These are phyloP conservation scores for Enteromius radiatus DNA, from an alignment of 2,797 vertebrate species.

Conservation along the genomic window DNA sequence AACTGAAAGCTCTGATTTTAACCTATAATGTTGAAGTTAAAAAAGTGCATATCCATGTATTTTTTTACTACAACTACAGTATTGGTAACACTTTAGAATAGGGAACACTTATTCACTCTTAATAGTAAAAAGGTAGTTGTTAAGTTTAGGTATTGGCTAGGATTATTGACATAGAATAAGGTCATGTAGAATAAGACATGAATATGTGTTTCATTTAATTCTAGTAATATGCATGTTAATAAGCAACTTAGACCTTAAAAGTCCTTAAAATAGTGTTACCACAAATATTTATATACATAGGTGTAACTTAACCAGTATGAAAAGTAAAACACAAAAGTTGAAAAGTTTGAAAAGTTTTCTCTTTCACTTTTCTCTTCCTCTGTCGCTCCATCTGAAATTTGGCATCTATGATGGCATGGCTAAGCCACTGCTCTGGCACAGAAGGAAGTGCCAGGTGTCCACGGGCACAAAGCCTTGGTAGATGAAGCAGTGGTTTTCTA, in stretches of 20 bases:
- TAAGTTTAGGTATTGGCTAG: too few relatives aligned
- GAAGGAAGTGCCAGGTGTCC: conserved; percentile 22
- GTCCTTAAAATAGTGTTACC: too few relatives aligned
- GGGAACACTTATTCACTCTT: too few relatives aligned
- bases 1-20: background rate
- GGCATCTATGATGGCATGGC: conserved; percentile 11
- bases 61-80: background rate
- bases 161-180: too few relatives aligned
- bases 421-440: conserved; percentile 18
- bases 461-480: conserved; percentile 22
- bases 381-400: background rate
- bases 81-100: background rate
- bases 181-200: too few relatives aligned
- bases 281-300: background rate
- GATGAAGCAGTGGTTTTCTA: conserved; percentile 31
- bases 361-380: conserved; percentile 1
- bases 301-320: background rate
- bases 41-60: background rate
- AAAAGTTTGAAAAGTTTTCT: too few relatives aligned
- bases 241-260: too few relatives aligned
- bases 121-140: too few relatives aligned
- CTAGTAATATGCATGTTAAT: too few relatives aligned
- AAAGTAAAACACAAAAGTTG: background rate
- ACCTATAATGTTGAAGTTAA: background rate
- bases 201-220: too few relatives aligned